Evolutionary conservation across 2,113 vertebrate species (phyloP), one percentile per base, ranked within the genome.

Genomic region (Ochotona princeps): DNA sequence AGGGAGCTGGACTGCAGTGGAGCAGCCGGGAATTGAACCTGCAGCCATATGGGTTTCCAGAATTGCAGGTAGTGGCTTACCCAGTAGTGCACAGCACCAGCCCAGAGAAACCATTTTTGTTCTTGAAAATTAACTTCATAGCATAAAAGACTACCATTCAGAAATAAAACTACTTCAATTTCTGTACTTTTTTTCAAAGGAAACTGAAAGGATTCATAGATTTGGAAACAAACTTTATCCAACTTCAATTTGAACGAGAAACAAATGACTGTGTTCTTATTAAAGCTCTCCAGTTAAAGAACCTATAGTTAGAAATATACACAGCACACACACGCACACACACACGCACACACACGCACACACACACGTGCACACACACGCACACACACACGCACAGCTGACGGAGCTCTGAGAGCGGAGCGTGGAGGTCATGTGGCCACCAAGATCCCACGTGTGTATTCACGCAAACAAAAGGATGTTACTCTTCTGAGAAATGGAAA

Each of bases 51-150:
- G n/a, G n/a, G n/a, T n/a, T n/a, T n/a, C n/a, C n/a, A n/a, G n/a
- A n/a, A n/a, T n/a, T n/a, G n/a, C n/a, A n/a, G n/a, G n/a, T n/a
- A n/a, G n/a, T n/a, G n/a, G n/a, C n/a, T n/a, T n/a, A n/a, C n/a
- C n/a, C n/a, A n/a, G n/a, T n/a, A n/a, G n/a, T n/a, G n/a, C n/a
- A 44, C 38, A 44, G 38, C 38, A 44, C 38, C 38, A 44, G 38
- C 38, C 38, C 38, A 44, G 4, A 44, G 38, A 44, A 44, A 44
- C 38, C 38, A 44, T 44, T 83, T 90, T 83, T 87, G 47, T 65
- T 85, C 78, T 79, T 95, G 54, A 91, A 93, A 75, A 83, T 88
- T 75, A 92, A 93, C 38, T 61, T 87, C 47, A 65, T 14, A 81
- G 79, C 38, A 83, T 80, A 86, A 38, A 57, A 54, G 23, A 35